These are phyloP conservation scores for Dendroctonus ponderosae DNA, from an alignment of 1,140 invertebrate genomes.

Conservation along the genomic window DNA sequence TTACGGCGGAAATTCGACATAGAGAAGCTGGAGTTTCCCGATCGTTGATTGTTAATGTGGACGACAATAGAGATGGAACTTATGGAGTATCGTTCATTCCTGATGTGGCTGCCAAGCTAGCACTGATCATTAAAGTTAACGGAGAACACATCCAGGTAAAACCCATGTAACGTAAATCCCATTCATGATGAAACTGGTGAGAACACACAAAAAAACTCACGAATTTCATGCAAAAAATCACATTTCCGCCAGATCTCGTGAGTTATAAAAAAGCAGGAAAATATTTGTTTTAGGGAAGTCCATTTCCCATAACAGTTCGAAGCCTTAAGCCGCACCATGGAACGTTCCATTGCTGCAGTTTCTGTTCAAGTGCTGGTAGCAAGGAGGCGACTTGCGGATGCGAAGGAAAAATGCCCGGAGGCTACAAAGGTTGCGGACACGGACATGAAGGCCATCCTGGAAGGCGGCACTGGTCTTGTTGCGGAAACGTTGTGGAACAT, in stretches of 20 bases:
- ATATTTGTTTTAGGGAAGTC: constrained; percentile 54
- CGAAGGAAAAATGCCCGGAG: constrained; percentile 68
- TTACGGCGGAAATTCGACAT: constrained; percentile 51
- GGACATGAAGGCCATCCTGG: constrained; percentile 76
- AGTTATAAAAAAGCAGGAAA: not conserved
- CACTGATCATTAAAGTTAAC: constrained; percentile 60
- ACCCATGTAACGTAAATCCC: not conserved
- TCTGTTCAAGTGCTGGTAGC: constrained; percentile 73
- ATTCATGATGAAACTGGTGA: not conserved
- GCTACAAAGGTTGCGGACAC: constrained; percentile 76
- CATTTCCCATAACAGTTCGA: constrained; percentile 58
- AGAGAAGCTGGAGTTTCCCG: constrained; percentile 53
- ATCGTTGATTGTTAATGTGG: constrained; percentile 57
- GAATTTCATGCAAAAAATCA: not conserved
- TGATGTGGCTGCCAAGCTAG: constrained; percentile 58
- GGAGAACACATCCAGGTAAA: constrained; percentile 63
- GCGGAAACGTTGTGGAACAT: constrained; percentile 62
- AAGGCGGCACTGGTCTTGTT: constrained; percentile 78
- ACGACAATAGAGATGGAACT: constrained; percentile 60
- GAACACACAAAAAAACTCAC: too few relatives aligned
- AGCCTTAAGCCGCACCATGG: constrained; percentile 62
- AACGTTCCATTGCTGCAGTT: constrained; percentile 77
- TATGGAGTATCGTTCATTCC: constrained; percentile 61
- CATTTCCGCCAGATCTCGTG: not conserved
- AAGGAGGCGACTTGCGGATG: constrained; percentile 69